These are phyloP conservation scores for Leptinotarsa undecemlineata DNA, from an alignment of 1,140 invertebrate species.

Conservation along the genomic window DNA sequence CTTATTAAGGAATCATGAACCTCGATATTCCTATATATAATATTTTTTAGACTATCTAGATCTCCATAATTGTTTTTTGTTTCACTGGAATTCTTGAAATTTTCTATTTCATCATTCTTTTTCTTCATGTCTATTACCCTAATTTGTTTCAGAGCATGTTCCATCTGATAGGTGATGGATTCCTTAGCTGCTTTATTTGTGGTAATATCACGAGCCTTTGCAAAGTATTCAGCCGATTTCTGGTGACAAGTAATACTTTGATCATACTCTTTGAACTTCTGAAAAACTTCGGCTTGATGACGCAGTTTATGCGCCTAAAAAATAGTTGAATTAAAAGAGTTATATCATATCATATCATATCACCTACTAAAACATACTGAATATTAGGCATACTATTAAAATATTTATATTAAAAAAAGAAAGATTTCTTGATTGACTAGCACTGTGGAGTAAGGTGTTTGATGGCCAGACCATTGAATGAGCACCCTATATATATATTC, in stretches of 20 bases:
- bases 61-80: constrained; percentile 26
- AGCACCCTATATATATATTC: no score
- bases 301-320: constrained; percentile 42
- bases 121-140: constrained; percentile 39
- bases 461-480: no score
- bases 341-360: no score
- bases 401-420: no score
- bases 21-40: constrained; percentile 43
- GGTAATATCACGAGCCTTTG: constrained; percentile 29
- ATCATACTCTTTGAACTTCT: constrained; percentile 41
- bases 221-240: constrained; percentile 35
- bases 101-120: constrained; percentile 35
- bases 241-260: constrained; percentile 42
- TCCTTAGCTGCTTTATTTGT: constrained; percentile 32
- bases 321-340: neutral
- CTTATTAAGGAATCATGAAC: constrained; percentile 45
- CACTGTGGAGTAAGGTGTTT: no score
- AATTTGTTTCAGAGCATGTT: constrained; percentile 44
- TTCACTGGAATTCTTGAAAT: constrained; percentile 27
- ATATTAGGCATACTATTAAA: no score
- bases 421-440: no score
- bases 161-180: constrained; percentile 40
- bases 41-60: constrained; percentile 34
- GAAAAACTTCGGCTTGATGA: constrained; percentile 35
- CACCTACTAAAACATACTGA: no score